Base-by-base conservation (phyloP, 2,888 invertebrate species). In the Chouioia cunea region DNA sequence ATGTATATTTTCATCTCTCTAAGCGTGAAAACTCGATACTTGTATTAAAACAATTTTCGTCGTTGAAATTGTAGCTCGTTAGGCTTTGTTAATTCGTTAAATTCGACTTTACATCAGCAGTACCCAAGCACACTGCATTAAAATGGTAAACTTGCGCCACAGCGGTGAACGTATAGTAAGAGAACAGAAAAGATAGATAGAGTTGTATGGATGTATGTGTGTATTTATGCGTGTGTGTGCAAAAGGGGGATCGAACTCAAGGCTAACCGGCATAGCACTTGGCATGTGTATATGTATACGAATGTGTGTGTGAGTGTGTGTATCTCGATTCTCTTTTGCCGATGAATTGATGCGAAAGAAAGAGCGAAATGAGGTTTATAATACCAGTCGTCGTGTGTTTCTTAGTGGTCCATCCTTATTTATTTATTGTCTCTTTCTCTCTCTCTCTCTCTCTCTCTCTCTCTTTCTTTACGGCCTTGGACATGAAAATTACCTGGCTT, bases 211-310 rank as follows among this genome's bases (percentile, higher is more conserved):
- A 60, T 16, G 47, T 36, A 47, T 66, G 67, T 70, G 69, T 65
- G 71, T 76, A n/a, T n/a, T n/a, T 67, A 60, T 16, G 47, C 46
- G 48, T 66, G 67, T 70, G 69, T 65, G 71, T 76, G 53, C 54
- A 73, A 74, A 36, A 36, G 36, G 78, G 79, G 81, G 78, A 80
- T 82, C 82, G 80, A 82, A 82, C 83, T 82, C 84, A 84, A 84
- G 84, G 84, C 83, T 83, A 84, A 84, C 83, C 78, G 78, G 82
- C 73, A 66, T 67, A 66, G 58, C 65, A 64, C 44, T n/a, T 50
- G 71, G 64, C 73, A 65, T 70, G 65, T 22, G 8, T 59, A 14
- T 59, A 43, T 23, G 20, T 12, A 44, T 58, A 27, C 18, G 54
- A 18, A 8, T 27, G 27, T 10, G 8, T 50, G 16, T 63, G 15